Conservation (phyloP, 2,113 vertebrate genomes). For the Parus major region DNA sequence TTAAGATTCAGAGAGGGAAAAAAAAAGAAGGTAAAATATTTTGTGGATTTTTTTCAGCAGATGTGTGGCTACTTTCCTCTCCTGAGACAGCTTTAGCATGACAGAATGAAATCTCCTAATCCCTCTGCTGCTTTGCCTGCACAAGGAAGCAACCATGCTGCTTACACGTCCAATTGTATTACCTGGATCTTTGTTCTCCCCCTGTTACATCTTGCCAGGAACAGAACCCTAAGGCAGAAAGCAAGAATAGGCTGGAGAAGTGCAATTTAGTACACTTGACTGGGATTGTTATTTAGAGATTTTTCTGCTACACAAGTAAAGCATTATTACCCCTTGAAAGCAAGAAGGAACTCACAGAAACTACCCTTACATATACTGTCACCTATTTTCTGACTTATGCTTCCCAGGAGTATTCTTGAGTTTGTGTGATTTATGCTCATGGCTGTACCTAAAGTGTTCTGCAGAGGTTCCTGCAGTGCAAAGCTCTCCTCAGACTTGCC, state of each 20-base stretch:
- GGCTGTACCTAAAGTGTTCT: not conserved
- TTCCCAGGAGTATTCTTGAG: slow-evolving; percentile 1
- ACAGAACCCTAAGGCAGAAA: not conserved
- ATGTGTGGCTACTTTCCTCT: not conserved
- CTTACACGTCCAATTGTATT: not conserved
- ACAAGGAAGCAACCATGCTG: not conserved
- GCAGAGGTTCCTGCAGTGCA: not conserved
- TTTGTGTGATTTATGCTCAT: not conserved
- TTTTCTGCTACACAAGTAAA: not conserved
- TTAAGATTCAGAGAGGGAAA: not conserved
- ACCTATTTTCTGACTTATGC: not conserved
- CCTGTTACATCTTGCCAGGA: not conserved
- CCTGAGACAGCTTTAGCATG: not conserved
- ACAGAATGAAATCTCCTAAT: not conserved
- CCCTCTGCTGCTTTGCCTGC: not conserved
- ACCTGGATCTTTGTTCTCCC: not conserved
- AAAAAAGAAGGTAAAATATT: not conserved
- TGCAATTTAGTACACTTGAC: not conserved
- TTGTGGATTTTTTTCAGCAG: not conserved
- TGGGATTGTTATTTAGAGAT: not conserved
- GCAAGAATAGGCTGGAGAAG: not conserved
- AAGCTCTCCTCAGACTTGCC: not conserved
- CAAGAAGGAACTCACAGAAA: not conserved
- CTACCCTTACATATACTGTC: not conserved
- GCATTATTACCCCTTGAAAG: not conserved